phyloP scores from a whole-genome alignment of 2,113 vertebrate genomes.

The Pelmatolapia mariae region DNA sequence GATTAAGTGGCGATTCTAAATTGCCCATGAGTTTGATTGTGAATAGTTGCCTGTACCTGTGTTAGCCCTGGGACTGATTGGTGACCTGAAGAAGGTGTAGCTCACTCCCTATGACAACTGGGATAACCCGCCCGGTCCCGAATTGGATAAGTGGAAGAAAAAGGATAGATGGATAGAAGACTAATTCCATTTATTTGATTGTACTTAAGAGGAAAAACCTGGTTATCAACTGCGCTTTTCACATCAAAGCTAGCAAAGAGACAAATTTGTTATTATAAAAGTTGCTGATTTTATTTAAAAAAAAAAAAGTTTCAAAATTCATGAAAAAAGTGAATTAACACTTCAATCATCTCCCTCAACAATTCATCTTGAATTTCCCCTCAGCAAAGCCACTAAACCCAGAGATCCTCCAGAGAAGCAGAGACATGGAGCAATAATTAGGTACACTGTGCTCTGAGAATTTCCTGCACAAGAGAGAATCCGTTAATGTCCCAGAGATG shows the following conservation, averaged over 20 bases:
- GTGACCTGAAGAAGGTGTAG: not conserved
- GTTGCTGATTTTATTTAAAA: not conserved
- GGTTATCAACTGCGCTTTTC: not conserved
- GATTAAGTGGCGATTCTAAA: not conserved
- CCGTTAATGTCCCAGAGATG: slow-evolving; percentile 13
- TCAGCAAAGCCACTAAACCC: slow-evolving; percentile 20
- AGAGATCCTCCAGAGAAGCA: not conserved
- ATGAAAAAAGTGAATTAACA: slow-evolving; percentile 6
- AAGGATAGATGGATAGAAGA: not conserved
- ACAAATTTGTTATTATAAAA: not conserved
- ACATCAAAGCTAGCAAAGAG: not conserved
- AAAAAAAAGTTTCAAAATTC: not conserved
- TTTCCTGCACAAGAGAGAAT: slow-evolving; percentile 7
- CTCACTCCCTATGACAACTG: not conserved
- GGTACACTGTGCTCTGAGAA: slow-evolving; percentile 7
- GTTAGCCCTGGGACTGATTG: not conserved
- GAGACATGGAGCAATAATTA: slow-evolving; percentile 40
- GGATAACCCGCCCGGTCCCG: not conserved
- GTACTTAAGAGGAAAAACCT: not conserved
- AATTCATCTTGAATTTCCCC: slow-evolving; percentile 27
- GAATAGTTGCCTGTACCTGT: not conserved
- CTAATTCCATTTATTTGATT: not conserved
- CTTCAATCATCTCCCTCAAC: not conserved
- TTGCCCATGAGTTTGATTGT: not conserved
- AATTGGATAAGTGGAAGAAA: not conserved